A percentile compares a stretch with the other conserved stretches of the same genome.
phyloP scores from a whole-genome alignment of 2,797 vertebrate genomes.

The Melanotaenia maccullochi region DNA sequence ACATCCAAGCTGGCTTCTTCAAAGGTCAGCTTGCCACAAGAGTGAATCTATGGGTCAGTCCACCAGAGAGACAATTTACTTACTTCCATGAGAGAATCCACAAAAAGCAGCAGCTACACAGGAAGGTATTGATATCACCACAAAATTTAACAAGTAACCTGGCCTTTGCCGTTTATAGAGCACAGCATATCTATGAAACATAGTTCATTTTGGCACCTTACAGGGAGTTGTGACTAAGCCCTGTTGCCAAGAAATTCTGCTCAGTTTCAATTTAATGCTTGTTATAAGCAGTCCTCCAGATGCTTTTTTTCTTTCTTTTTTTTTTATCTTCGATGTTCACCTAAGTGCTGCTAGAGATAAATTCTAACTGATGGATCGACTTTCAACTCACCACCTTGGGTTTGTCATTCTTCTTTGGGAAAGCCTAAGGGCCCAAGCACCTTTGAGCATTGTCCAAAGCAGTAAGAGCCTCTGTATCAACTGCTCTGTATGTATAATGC shows the following conservation, averaged over 20 bases:
- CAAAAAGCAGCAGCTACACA: neutral
- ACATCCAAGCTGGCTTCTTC: neutral
- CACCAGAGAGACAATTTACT: neutral
- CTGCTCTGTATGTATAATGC: conserved; percentile 27
- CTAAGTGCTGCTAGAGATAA: conserved; percentile 54
- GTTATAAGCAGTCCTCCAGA: conserved; percentile 40
- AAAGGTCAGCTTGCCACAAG: conserved; percentile 2
- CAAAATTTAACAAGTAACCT: neutral
- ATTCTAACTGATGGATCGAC: conserved; percentile 63
- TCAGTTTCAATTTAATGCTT: conserved; percentile 32
- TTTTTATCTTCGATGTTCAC: conserved; percentile 54
- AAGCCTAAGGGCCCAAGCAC: conserved; percentile 44
- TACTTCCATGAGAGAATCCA: conserved; percentile 7
- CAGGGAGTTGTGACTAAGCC: conserved; percentile 32
- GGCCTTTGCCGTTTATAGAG: neutral
- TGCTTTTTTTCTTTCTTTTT: conserved; percentile 10
- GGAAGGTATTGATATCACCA: conserved; percentile 3
- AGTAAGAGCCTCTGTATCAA: conserved; percentile 35
- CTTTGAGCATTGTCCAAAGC: conserved; percentile 52
- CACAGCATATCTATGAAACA: conserved; percentile 9
- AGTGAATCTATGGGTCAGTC: neutral
- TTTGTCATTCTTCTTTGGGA: conserved; percentile 53
- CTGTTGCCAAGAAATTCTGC: conserved; percentile 25
- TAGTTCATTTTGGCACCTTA: conserved; percentile 10
- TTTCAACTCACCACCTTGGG: conserved; percentile 56